Conservation (phyloP, 2,113 vertebrate species). For the Takifugu flavidus region DNA sequence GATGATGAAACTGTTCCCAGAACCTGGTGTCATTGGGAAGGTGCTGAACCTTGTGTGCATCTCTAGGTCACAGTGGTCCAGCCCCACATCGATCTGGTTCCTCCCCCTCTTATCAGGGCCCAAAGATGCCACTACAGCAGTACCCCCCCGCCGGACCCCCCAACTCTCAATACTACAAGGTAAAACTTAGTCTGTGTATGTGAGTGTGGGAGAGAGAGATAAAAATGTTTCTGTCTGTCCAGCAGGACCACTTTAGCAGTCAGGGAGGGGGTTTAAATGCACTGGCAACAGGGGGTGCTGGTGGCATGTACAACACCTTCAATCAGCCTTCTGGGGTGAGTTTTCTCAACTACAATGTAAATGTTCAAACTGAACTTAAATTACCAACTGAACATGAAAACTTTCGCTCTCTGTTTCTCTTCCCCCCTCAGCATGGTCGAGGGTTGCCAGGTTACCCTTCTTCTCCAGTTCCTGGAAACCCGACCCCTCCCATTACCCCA, state of each 20-base stretch:
- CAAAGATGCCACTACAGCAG: constrained; percentile 82
- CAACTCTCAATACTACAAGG: constrained; percentile 85
- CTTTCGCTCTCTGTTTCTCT: background rate
- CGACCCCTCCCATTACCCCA: constrained; percentile 87
- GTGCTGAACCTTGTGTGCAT: background rate
- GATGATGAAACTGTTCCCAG: too few relatives aligned
- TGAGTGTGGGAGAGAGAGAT: constrained; percentile 1
- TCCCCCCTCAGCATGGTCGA: constrained; percentile 74
- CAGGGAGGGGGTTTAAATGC: constrained; percentile 71
- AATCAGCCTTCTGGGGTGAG: constrained; percentile 80
- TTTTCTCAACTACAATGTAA: background rate
- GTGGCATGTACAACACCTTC: constrained; percentile 70
- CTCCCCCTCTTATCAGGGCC: constrained; percentile 83
- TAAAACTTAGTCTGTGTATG: constrained; percentile 31
- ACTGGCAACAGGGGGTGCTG: constrained; percentile 52
- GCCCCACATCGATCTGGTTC: constrained; percentile 79
- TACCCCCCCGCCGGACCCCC: constrained; percentile 72
- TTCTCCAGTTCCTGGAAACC: constrained; percentile 86
- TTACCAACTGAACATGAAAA: too few relatives aligned
- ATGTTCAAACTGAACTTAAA: background rate
- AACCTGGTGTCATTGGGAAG: too few relatives aligned
- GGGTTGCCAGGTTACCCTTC: constrained; percentile 86
- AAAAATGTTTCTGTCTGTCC: constrained; percentile 6
- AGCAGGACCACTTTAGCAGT: constrained; percentile 87
- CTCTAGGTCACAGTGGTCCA: constrained; percentile 53